Evolutionary conservation across 92 coral and sea anemone genomes (phyloP), one percentile per base, ranked within the genome.

Genomic region (Paramuricea clavata): DNA sequence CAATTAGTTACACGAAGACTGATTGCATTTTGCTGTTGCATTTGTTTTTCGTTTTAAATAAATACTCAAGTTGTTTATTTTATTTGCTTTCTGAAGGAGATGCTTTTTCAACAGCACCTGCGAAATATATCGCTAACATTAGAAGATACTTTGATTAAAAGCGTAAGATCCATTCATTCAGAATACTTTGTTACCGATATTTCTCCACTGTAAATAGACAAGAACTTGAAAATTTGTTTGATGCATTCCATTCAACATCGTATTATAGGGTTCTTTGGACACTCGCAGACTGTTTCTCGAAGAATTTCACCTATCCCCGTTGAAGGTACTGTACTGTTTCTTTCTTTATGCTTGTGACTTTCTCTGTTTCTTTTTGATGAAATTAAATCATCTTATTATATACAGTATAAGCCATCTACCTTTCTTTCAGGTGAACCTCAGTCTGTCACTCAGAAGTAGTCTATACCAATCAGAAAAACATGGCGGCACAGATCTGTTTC

Each of bases 291-390:
- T 96, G 69, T 93, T 92, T 83, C 74, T 96, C 71, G 99, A 96
- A 42, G 93, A 89, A 76, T 96, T 96, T 52, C 99, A 96, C 79
- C 84, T 96, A 50, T 95, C 98, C 1, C 98, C 99, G 6, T 83
- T 96, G 65, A 96, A 96, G 99, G 99, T 96, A 65, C 68, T 65
- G 28, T 65, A 65, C 9, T 28, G 70, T n/a, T n/a, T n/a, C n/a
- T n/a, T n/a, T n/a, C n/a, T n/a, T n/a, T 31, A 64, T 31, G 34
- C 22, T 19, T 54, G 5, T 21, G 27, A n/a, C n/a, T 36, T 36
- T 36, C 42, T 36, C 42, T 36, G 42, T n/a, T n/a, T n/a, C n/a
- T 39, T 39, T 10, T 4, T 39, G 44, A 39, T 4, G 44, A 39
- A 10, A 39, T 39, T 39, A 4, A 39, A 39, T 4, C 10, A 4